A percentile compares a stretch with the other conserved stretches of the same genome.
These are phyloP conservation scores for Temnothorax longispinosus DNA, from an alignment of 1,140 invertebrate genomes.

Conservation along the genomic window DNA sequence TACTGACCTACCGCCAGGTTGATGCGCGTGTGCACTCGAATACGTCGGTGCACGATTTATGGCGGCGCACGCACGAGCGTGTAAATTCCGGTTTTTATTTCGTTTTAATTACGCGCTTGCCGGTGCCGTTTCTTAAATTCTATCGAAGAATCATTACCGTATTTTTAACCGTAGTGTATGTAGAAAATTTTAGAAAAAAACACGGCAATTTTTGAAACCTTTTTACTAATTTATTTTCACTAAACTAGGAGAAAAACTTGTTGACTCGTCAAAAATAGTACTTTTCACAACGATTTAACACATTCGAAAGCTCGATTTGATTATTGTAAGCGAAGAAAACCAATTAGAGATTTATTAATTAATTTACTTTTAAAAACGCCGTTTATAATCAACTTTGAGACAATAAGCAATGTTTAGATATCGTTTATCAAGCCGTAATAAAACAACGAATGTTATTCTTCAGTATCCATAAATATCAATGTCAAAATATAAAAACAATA, in stretches of 20 bases:
- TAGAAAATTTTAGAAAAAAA: background rate
- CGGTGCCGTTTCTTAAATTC: background rate
- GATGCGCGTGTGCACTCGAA: slow-evolving; percentile 55
- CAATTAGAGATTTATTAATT: background rate
- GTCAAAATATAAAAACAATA: background rate
- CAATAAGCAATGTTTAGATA: background rate
- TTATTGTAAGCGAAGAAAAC: background rate
- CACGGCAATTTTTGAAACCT: background rate
- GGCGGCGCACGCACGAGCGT: slow-evolving; percentile 26
- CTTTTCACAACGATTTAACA: background rate
- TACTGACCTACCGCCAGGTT: slow-evolving; percentile 76
- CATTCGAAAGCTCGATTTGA: background rate
- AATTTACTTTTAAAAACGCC: background rate
- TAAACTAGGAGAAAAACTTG: background rate
- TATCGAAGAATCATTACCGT: background rate
- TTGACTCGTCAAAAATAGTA: background rate
- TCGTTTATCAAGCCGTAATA: background rate
- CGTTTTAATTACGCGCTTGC: slow-evolving; percentile 2
- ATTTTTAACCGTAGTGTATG: background rate
- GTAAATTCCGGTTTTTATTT: slow-evolving; percentile 20
- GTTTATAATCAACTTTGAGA: background rate
- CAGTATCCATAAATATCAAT: background rate
- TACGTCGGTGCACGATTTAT: slow-evolving; percentile 47
- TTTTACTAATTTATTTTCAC: background rate
- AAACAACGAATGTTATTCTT: background rate